Base-by-base conservation (phyloP, 1,140 invertebrate genomes). In the Pachypsylla venusta region DNA sequence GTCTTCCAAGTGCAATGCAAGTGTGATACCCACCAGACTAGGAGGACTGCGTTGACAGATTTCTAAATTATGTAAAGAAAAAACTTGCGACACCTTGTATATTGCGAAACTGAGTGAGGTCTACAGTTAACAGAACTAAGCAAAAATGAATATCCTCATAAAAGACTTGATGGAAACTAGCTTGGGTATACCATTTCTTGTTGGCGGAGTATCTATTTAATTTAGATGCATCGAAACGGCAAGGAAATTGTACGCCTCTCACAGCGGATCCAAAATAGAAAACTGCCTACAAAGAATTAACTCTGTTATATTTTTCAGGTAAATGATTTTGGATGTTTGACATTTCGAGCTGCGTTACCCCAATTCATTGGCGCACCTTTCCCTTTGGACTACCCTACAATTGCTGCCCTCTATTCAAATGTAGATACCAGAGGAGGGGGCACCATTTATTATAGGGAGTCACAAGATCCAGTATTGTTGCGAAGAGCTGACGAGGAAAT, bases 341-440 rank as follows among this genome's bases (percentile, higher is more conserved):
- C 92, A 1, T 94, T 97, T 68, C 75, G 85, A 63, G 84, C 85
- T 12, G 84, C 92, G 53, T 84, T 94, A 59, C 81, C 87, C 16
- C 77, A 78, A 48, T 93, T 90, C 68, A 79, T 89, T 63, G 93
- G 92, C 68, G 80, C 86, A 13, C 84, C 89, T 65, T 92, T 96
- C 70, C 93, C 93, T 2, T 72, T 94, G 60, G 87, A 90, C 60
- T 90, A 91, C 71, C 86, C 91, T 0, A 79, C 89, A 0, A 89
- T 97, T 61, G 87, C 92, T 0, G 87, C 88, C 1, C 85, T 96
- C 60, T 93, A 95, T 67, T 81, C 88, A 0, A 93, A 97, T 69
- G 80, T 96, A 1, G 92, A 97, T 67, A 89, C 83, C 0, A 77
- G 79, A n/a, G 73, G 69, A 24, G 72, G 76, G 2, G 93, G 91